Base-by-base conservation (phyloP, 2,113 vertebrate genomes). In the Phylloscopus trochiloides region DNA sequence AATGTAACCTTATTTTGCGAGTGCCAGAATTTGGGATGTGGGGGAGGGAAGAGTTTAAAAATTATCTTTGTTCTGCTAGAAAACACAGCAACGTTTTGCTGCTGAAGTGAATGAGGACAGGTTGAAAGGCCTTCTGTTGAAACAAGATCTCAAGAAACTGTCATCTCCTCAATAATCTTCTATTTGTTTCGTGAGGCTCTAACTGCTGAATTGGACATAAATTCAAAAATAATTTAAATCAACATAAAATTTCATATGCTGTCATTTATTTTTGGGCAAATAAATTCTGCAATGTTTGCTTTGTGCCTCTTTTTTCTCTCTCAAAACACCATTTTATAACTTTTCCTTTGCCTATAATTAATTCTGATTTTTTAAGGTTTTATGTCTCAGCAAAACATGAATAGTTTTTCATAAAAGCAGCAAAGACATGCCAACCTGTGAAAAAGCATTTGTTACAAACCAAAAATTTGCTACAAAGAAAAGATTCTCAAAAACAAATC, bases 1-100 rank as follows among this genome's bases (percentile, higher is more conserved):
- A 55, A 1, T 20, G 9, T 54, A 66, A 73, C 19, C 4, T 70
- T 45, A n/a, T 14, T 2, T 6, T 52, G 25, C 0, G 0, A 76
- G 9, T 8, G 4, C 11, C 26, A 84, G 12, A 17, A 36, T 40
- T 52, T 32, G 22, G n/a, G 29, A 78, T 34, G 54, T 42, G 16
- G 36, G 2, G 8, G 16, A 22, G 7, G 10, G 9, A 10, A 59
- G 9, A 5, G 3, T 48, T 86, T 72, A 38, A 78, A 96, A 67
- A 48, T 52, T 24, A 32, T 40, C 52, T 78, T 55, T 38, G 8
- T 48, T 71, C 12, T n/a, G 32, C 36, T 48, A 45, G 10, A 90
- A 43, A 91, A 29, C 25, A 52, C 3, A 55, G 6, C 6, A 40
- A 22, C 9, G 26, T 17, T 57, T 17, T 2, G 7, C 38, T 52